Percentiles rank a stretch among this genome's conserved stretches.
Evolutionary conservation across 2,113 vertebrate species (phyloP).

Genomic region (Rhagologus leucostigma): DNA sequence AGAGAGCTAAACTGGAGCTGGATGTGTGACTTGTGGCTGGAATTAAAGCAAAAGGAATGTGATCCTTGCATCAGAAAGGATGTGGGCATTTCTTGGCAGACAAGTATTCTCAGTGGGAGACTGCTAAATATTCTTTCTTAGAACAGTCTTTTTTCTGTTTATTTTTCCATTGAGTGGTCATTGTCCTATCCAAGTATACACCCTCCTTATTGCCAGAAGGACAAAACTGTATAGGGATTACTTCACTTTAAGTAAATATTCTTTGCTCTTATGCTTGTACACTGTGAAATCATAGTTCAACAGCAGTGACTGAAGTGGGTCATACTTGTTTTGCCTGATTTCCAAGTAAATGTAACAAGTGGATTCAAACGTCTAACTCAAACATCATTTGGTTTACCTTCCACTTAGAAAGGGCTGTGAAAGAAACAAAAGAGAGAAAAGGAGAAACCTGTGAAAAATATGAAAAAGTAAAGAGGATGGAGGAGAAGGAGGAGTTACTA

Average conservation of each 20-base stretch:
- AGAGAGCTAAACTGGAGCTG: background rate
- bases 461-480: background rate
- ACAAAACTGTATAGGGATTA: background rate
- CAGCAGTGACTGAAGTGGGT: background rate
- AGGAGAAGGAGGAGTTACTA: background rate
- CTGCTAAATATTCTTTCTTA: background rate
- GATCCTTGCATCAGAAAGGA: background rate
- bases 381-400: background rate
- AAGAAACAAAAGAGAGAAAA: background rate
- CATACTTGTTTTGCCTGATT: background rate
- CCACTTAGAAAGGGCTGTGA: background rate
- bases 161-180: background rate
- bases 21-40: background rate
- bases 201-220: background rate
- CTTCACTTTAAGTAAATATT: background rate
- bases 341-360: background rate
- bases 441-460: background rate
- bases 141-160: background rate
- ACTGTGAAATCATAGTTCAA: background rate
- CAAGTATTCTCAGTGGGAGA: background rate
- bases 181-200: background rate
- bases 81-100: background rate
- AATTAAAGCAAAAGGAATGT: background rate
- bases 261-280: background rate
- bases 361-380: background rate